Conservation (phyloP, 2,888 invertebrate genomes). For the Gari tellinella region DNA sequence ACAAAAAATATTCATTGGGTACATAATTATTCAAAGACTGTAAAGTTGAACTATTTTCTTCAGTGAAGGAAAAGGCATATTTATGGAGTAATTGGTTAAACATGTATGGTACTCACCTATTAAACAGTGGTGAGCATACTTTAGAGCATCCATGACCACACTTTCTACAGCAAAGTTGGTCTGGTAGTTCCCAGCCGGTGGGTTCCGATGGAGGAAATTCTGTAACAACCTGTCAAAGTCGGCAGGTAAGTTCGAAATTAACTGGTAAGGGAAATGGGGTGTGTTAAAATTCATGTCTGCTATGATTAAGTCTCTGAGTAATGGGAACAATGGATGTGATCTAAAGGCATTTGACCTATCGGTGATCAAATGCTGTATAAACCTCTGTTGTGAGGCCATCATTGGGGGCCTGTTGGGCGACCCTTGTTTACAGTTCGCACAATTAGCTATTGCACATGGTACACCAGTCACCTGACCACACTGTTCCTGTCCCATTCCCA, state of each 20-base stretch:
- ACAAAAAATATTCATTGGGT: too few relatives aligned
- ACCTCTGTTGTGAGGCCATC: slow-evolving; percentile 80
- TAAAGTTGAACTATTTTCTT: too few relatives aligned
- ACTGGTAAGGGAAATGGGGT: slow-evolving; percentile 82
- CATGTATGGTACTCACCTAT: slow-evolving; percentile 82
- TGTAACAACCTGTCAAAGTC: slow-evolving; percentile 83
- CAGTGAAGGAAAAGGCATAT: too few relatives aligned
- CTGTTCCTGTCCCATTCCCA: slow-evolving; percentile 50
- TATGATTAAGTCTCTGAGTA: slow-evolving; percentile 83
- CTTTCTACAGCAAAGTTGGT: slow-evolving; percentile 81
- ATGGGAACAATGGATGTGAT: slow-evolving; percentile 83
- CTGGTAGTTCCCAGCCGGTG: slow-evolving; percentile 79
- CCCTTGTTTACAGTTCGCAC: slow-evolving; percentile 73
- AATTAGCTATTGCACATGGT: slow-evolving; percentile 72
- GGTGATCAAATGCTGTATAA: slow-evolving; percentile 82
- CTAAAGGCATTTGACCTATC: slow-evolving; percentile 82
- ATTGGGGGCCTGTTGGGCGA: slow-evolving; percentile 73
- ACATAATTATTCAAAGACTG: too few relatives aligned
- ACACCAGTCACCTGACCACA: slow-evolving; percentile 55
- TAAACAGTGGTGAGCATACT: slow-evolving; percentile 82
- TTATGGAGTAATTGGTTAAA: too few relatives aligned
- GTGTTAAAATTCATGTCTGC: slow-evolving; percentile 84
- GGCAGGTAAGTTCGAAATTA: slow-evolving; percentile 81
- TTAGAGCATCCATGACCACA: slow-evolving; percentile 83
- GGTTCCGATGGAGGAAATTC: slow-evolving; percentile 82